Evolutionary conservation across 1,140 invertebrate species (phyloP), one percentile per base, ranked within the genome.

Genomic region (Euura saliciscinereae): DNA sequence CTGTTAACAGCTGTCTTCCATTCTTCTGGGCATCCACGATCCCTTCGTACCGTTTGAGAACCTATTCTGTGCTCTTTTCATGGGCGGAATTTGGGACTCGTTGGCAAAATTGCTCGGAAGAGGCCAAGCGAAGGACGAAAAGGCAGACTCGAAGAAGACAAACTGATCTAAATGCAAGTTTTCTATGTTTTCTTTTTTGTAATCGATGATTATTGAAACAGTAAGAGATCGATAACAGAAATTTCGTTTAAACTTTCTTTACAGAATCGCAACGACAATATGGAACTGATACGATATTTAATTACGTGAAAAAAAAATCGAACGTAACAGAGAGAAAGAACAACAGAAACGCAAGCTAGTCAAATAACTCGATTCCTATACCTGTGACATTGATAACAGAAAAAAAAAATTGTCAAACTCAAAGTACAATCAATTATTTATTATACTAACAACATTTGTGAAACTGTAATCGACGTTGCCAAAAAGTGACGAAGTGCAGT

Each of bases 21-120:
- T 99, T 77, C 87, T 99, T 28, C 89, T 99, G 72, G 97, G 98
- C 71, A 99, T 99, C 80, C 96, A 98, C 80, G 98, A 99, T 91
- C 98, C 98, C 65, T 99, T 99, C 87, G 91, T 98, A 75, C 98
- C 98, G 65, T 98, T 99, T 83, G 98, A 99, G 89, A 99, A 99
- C 87, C 89, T 99, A 43, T 95, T 97, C 88, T 99, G 98, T 85
- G 96, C 97, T 11, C 89, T 99, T 66, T 99, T 99, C 89, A 92
- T 99, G 85, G 98, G 98, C 69, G 98, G 98, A 70, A 96, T 99
- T 82, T 99, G 97, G 94, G 98, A 99, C 89, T 97, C 97, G 42
- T 88, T 99, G 77, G 93, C 95, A 68, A 94, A 94, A 83, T 90
- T 96, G 43, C 89, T 96, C 67, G 94, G 94, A 74, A 91, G 91